Evolutionary conservation across 2,888 invertebrate genomes (phyloP), one percentile per base, ranked within the genome.

Genomic region (Xestoiulus laeticollis): DNA sequence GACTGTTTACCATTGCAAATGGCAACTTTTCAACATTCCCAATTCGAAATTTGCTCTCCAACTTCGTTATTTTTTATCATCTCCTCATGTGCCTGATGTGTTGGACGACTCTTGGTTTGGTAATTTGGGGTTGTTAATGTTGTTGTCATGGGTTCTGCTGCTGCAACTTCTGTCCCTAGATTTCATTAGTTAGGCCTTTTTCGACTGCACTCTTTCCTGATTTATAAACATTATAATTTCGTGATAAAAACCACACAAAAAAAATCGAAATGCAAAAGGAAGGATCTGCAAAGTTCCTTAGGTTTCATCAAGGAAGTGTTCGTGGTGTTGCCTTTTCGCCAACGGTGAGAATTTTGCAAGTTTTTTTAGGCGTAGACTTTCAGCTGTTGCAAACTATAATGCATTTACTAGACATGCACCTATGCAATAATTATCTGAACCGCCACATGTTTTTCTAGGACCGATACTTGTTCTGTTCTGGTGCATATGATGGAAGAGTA

Each of bases 401-500:
- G n/a, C n/a, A n/a, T n/a, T n/a, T n/a, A n/a, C n/a, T n/a, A n/a
- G n/a, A n/a, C n/a, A n/a, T n/a, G n/a, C n/a, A n/a, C n/a, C n/a
- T n/a, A n/a, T n/a, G n/a, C n/a, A n/a, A n/a, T n/a, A n/a, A n/a
- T n/a, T n/a, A n/a, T n/a, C n/a, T n/a, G n/a, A n/a, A n/a, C n/a
- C n/a, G n/a, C n/a, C n/a, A n/a, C 14, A 78, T 78, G 5, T 82
- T 48, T 53, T 30, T 89, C 90, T 84, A 93, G 93, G 93, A 93
- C 89, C 91, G 93, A 87, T 92, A 92, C 90, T 90, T 93, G 87
- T 93, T 93, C 90, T 93, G 93, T 90, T 93, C 93, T 22, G 93
- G 93, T 32, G 93, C 92, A 33, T 92, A 92, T 89, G 93, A 93
- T 91, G 93, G 93, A 19, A 93, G 93, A 90, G 92, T 93, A 85